Conservation (phyloP, 2,113 vertebrate species). For the Burhinus oedicnemus region DNA sequence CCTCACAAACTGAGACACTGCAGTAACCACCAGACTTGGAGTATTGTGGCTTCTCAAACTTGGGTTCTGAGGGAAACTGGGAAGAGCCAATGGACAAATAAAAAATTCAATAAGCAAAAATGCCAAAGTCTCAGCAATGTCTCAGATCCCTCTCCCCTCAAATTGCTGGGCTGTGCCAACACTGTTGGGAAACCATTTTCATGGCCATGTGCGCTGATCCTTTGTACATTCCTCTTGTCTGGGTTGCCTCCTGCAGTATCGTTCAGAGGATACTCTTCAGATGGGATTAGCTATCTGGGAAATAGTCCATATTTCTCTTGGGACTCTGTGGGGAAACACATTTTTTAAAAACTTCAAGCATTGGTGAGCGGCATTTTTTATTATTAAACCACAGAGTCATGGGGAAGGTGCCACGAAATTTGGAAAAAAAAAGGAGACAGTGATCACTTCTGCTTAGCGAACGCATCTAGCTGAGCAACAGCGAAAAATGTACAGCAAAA, state of each 20-base stretch:
- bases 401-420: not conserved
- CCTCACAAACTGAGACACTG: not conserved
- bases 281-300: not conserved
- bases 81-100: not conserved
- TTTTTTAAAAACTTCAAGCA: not conserved
- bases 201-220: not conserved
- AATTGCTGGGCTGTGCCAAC: not conserved
- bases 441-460: constrained; percentile 9
- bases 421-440: not conserved
- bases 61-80: not conserved
- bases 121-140: not conserved
- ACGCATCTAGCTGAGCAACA: not conserved
- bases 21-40: not conserved
- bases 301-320: not conserved
- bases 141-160: not conserved
- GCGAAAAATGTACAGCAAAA: not conserved
- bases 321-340: not conserved
- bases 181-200: not conserved
- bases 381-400: not conserved
- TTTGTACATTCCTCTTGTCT: not conserved
- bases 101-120: not conserved
- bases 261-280: not conserved
- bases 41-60: not conserved
- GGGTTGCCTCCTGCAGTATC: not conserved
- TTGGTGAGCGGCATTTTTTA: not conserved